A percentile compares a stretch with the other conserved stretches of the same genome.
Evolutionary conservation across 2,888 invertebrate species (phyloP).

Genomic region (Melinaea marsaeus): DNA sequence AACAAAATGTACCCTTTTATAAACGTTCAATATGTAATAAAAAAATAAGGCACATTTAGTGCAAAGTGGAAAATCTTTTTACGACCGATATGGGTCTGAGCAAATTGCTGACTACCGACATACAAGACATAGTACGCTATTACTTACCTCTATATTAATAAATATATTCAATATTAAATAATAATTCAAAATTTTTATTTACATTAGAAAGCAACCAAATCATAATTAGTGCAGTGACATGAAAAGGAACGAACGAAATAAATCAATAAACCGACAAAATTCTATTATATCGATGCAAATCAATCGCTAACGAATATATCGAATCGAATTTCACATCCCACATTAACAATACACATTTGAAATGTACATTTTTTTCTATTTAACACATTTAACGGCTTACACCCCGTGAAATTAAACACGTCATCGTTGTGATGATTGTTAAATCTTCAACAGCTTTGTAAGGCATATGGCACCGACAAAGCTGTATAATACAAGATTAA

Average conservation of each 20-base stretch:
- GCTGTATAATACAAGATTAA: slow-evolving; percentile 55
- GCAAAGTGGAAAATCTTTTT: slow-evolving; percentile 36
- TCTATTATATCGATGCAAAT: slow-evolving; percentile 21
- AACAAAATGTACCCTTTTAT: too few relatives aligned
- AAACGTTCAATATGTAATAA: too few relatives aligned
- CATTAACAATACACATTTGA: slow-evolving; percentile 33
- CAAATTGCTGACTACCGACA: slow-evolving; percentile 63
- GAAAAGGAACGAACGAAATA: too few relatives aligned
- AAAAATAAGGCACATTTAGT: slow-evolving; percentile 8
- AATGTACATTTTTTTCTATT: slow-evolving; percentile 44
- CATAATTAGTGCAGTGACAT: too few relatives aligned
- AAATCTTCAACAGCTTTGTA: slow-evolving; percentile 46
- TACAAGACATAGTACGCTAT: slow-evolving; percentile 51
- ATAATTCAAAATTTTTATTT: background rate
- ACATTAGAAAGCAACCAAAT: too few relatives aligned
- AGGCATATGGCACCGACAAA: slow-evolving; percentile 67
- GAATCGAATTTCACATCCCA: slow-evolving; percentile 33
- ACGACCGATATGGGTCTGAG: slow-evolving; percentile 40
- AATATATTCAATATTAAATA: slow-evolving; percentile 6
- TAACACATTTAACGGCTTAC: slow-evolving; percentile 53
- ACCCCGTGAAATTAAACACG: slow-evolving; percentile 59
- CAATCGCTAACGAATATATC: slow-evolving; percentile 10
- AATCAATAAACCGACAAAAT: background rate
- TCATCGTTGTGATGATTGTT: slow-evolving; percentile 63
- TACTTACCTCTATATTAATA: slow-evolving; percentile 32